Conservation (phyloP, 2,113 vertebrate genomes). For the Sprattus sprattus region DNA sequence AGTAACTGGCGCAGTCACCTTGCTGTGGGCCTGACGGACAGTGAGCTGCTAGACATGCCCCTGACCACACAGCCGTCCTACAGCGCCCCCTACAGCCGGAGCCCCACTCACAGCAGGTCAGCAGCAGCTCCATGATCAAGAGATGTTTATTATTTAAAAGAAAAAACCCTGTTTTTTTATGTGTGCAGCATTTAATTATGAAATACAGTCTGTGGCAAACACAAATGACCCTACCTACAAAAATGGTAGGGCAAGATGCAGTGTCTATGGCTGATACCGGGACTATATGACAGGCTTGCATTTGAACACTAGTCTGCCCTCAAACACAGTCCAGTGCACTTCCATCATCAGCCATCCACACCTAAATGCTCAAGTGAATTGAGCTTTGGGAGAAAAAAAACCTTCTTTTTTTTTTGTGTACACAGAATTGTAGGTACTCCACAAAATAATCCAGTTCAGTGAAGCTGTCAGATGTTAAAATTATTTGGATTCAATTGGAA, state of each 20-base stretch:
- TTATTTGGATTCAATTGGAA: not conserved
- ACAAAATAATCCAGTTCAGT: not conserved
- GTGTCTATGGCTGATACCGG: not conserved
- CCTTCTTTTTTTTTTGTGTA: not conserved
- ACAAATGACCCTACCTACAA: not conserved
- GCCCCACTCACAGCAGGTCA: constrained; percentile 86
- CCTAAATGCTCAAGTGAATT: not conserved
- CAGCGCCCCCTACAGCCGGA: constrained; percentile 72
- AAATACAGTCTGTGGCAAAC: not conserved
- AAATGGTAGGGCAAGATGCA: not conserved
- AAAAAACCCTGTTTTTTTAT: not conserved
- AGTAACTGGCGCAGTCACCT: constrained; percentile 83
- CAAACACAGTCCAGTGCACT: not conserved
- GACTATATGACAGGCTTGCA: not conserved
- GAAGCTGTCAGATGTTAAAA: not conserved
- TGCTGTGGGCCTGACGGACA: constrained; percentile 78
- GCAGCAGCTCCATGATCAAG: constrained; percentile 28
- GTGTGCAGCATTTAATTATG: not conserved
- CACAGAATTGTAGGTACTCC: not conserved
- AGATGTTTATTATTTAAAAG: too few relatives aligned
- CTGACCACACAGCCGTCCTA: constrained; percentile 71
- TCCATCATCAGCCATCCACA: not conserved
- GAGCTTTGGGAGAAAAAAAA: not conserved
- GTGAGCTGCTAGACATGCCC: constrained; percentile 63
- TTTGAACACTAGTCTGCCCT: not conserved